Base-by-base conservation (phyloP, 92 coral and sea anemone species). In the Chrysogorgia sp. region DNA sequence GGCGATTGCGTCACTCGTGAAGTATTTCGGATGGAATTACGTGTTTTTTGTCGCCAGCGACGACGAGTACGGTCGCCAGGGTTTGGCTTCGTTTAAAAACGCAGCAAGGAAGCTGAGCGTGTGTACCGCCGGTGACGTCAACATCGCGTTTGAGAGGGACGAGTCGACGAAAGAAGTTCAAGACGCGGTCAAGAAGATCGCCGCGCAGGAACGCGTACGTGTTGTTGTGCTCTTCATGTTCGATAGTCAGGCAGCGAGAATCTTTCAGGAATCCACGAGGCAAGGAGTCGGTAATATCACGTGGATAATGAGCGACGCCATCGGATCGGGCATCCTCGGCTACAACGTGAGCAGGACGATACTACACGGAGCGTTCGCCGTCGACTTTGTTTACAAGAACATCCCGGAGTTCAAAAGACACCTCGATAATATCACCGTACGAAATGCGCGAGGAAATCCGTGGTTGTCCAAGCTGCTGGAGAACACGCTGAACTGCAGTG, bases 1-100 rank as follows among this genome's bases (percentile, higher is more conserved):
- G 63, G 99, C 99, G 0, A 92, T 96, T 88, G 99, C 96, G 0
- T 74, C 88, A 34, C 87, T 96, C 37, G 92, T 96, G 0, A 87
- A 75, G 1, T 28, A 83, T 22, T 92, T 91, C 80, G 85, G 71
- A 0, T 94, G 98, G 98, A 94, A 92, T 60, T 94, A 87, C 56
- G 97, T 94, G 40, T 92, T 89, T 76, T 65, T 94, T 19, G 82
- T 94, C 28, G 98, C 91, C 0, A 89, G 88, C 26, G 98, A 94
- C 40, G 98, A 94, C 34, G 98, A 94, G 19, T 94, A 94, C 28
- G 98, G 98, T 0, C 90, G 92, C 28, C 88, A 92, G 97, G 98
- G 96, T 19, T 90, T 96, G 0, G 90, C 97, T 0, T 87, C 94
- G 14, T 94, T 94, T 63, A 94, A 94, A 77, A 58, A 74, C 47